These are phyloP conservation scores for Ariolimax columbianus DNA, from an alignment of 2,888 invertebrate species.

Conservation along the genomic window DNA sequence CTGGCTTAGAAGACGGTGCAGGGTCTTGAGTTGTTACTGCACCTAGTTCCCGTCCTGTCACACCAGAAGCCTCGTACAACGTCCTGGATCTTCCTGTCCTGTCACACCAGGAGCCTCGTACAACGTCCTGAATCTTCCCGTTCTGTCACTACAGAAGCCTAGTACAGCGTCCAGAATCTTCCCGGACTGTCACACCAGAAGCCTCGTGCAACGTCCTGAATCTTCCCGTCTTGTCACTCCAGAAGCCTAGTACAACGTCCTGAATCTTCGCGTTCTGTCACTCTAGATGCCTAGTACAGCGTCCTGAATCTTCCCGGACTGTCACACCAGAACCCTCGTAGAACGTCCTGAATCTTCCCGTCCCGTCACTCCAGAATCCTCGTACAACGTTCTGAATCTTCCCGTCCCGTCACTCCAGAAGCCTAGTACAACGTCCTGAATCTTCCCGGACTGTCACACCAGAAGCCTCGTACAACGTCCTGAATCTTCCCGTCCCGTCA, in stretches of 20 bases:
- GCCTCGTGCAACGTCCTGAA: neutral
- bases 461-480: neutral
- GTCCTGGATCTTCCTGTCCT: neutral
- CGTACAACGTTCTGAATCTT: slow-evolving; percentile 4
- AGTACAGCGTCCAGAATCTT: neutral
- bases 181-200: neutral
- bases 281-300: neutral
- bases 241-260: neutral
- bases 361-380: neutral
- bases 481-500: neutral
- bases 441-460: neutral
- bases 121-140: neutral
- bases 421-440: neutral
- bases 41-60: neutral
- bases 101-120: neutral
- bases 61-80: neutral
- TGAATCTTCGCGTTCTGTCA: neutral
- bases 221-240: neutral
- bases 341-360: neutral
- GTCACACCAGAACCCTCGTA: neutral
- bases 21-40: neutral
- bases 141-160: neutral
- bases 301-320: neutral
- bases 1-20: no score
- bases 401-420: neutral